These are phyloP conservation scores for Labeo rohita DNA, from an alignment of 2,113 vertebrate species.

Conservation along the genomic window DNA sequence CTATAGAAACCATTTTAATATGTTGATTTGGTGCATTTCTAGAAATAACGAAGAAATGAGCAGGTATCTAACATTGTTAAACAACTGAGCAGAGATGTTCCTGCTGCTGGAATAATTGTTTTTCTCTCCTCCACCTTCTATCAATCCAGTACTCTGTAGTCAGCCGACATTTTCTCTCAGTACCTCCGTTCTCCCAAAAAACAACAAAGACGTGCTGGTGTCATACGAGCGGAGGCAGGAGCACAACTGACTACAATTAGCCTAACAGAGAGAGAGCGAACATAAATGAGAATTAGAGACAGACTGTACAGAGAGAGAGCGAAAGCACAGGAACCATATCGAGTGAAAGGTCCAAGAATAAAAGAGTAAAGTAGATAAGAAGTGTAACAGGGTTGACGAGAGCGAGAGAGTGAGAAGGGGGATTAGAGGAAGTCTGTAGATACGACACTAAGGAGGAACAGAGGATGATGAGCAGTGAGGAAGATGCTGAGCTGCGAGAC, in stretches of 20 bases:
- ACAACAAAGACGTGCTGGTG: constrained; percentile 30
- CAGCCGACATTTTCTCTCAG: not conserved
- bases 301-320: constrained; percentile 15
- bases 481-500: constrained; percentile 56
- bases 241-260: constrained; percentile 19
- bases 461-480: constrained; percentile 37
- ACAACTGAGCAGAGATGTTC: not conserved
- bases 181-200: constrained; percentile 20
- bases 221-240: not conserved
- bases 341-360: constrained; percentile 20
- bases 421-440: constrained; percentile 56
- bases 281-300: not conserved
- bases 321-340: not conserved
- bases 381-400: not conserved
- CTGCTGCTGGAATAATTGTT: constrained; percentile 41
- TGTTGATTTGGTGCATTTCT: not conserved
- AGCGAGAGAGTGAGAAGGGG: constrained; percentile 32
- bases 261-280: not conserved
- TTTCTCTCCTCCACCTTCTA: constrained; percentile 41
- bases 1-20: not conserved
- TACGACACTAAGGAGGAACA: constrained; percentile 59
- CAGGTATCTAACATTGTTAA: not conserved
- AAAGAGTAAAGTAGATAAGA: constrained; percentile 30
- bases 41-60: constrained; percentile 1
- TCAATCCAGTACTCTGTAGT: constrained; percentile 29